Base-by-base conservation (phyloP, 2,888 invertebrate species). In the Troglohyphantes excavatus region DNA sequence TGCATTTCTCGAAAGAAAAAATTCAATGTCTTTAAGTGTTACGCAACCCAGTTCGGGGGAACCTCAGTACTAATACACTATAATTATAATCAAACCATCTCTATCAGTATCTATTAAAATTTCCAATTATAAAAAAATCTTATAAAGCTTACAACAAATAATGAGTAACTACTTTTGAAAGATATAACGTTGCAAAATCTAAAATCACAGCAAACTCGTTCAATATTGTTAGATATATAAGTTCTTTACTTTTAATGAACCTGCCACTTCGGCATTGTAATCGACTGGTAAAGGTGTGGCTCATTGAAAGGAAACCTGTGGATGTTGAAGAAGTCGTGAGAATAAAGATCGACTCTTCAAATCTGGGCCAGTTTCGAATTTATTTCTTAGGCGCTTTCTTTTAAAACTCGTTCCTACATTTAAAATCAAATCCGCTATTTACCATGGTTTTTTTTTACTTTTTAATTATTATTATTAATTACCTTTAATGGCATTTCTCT, bases 321-420 rank as follows among this genome's bases (percentile, higher is more conserved):
- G 27, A 67, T 27, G 2, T 33, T 39, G 23, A 46, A 72, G 43
- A 59, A 23, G 23, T 2, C 23, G 70, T 79, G 68, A 81, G 68
- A 81, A 81, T 81, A 33, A 61, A 85, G 67, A 39, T 84, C 75
- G 59, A 53, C 5, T 19, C 68, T 68, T 33, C 46, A 78, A 76
- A 85, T 76, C 26, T 85, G 68, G 85, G 85, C 75, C 75, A 78
- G 67, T 39, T 53, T 67, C 59, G 73, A 65, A 27, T 23, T 76
- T 19, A 59, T 63, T 76, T 76, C 39, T 65, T 26, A 43, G 33
- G 29, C 33, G 59, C 59, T 82, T 53, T n/a, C 17, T 13, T 53
- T 67, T 17, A 53, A 46, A 79, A 46, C 81, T 59, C 19, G 70
- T 70, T 68, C 27, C 33, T 33, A 21, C 43, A 61, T 43, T 63